Evolutionary conservation across 37 sponge, comb jelly and placozoan species (phyloP), one percentile per base, ranked within the genome.

Genomic region (Dysidea cf. avara): DNA sequence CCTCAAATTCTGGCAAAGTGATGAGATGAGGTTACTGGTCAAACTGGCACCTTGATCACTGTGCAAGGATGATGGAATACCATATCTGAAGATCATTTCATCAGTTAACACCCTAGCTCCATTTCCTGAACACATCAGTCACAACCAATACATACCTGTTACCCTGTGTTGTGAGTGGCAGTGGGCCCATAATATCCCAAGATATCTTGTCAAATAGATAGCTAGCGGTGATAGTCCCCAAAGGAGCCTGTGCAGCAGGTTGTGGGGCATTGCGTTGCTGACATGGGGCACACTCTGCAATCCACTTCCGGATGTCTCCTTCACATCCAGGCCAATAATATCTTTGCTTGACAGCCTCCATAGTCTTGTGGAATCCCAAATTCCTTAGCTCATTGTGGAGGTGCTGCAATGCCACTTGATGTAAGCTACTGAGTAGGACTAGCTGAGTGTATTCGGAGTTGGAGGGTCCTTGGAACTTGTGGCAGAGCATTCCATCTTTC

Each of bases 101-200:
- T n/a, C n/a, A n/a, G n/a, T n/a, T n/a, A n/a, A n/a, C n/a, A n/a
- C n/a, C n/a, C n/a, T n/a, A n/a, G n/a, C n/a, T 34, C 75, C 53
- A 75, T 29, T 75, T 60, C 63, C 52, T 75, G 50, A 75, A 62
- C 3, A 62, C 21, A 26, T 75, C 63, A 17, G 66, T 53, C 53
- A 76, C 66, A n/a, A 78, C 78, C 11, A 67, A 31, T 26, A 66
- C 37, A 21, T 78, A 78, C 28, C 43, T 53, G 14, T 66, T 4
- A 46, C 78, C 78, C 18, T 21, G 18, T 22, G 26, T n/a, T 0
- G 68, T 46, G 13, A 2, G 24, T 0, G 78, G 68, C 14, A 78
- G 34, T n/a, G 71, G 71, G 28, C 71, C 71, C 54, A 71, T 52
- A 7, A 71, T 54, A 54, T 71, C 71, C 71, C 53, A 68, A 31